These are phyloP conservation scores for Hepsetus odoe DNA, from an alignment of 2,113 vertebrate species.

Conservation along the genomic window DNA sequence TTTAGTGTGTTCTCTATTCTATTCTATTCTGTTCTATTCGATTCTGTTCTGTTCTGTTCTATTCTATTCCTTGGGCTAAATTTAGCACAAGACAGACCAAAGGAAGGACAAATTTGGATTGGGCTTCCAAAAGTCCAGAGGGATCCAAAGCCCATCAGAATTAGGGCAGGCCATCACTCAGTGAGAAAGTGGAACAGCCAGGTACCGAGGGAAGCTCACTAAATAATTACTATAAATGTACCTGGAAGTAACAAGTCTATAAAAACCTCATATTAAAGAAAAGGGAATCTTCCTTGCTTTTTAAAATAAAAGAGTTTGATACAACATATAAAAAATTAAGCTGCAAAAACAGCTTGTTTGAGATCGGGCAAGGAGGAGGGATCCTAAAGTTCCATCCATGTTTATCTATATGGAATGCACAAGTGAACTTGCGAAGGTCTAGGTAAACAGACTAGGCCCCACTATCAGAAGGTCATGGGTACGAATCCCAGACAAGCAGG, in stretches of 20 bases:
- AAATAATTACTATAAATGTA: neutral
- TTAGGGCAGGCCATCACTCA: conserved; percentile 23
- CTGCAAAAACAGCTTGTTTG: neutral
- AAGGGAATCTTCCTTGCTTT: neutral
- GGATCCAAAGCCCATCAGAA: neutral
- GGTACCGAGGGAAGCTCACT: conserved; percentile 28
- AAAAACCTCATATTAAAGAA: neutral
- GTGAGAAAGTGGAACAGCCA: conserved; percentile 44
- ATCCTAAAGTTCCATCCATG: no score
- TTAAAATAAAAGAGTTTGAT: neutral
- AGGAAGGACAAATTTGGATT: neutral
- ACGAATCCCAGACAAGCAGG: no score
- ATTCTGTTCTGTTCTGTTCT: neutral
- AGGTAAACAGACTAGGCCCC: no score
- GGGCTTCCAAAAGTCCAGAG: neutral
- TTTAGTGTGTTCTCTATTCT: no score
- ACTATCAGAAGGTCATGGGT: no score
- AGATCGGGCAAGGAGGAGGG: no score
- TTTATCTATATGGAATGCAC: no score
- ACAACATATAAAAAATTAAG: no score
- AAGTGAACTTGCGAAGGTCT: no score
- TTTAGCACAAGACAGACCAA: neutral
- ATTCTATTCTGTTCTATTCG: no score
- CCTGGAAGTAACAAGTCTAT: neutral
- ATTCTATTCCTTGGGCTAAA: neutral